Evolutionary conservation across 2,888 invertebrate genomes (phyloP).

Genomic region (Prenolepis imparis): DNA sequence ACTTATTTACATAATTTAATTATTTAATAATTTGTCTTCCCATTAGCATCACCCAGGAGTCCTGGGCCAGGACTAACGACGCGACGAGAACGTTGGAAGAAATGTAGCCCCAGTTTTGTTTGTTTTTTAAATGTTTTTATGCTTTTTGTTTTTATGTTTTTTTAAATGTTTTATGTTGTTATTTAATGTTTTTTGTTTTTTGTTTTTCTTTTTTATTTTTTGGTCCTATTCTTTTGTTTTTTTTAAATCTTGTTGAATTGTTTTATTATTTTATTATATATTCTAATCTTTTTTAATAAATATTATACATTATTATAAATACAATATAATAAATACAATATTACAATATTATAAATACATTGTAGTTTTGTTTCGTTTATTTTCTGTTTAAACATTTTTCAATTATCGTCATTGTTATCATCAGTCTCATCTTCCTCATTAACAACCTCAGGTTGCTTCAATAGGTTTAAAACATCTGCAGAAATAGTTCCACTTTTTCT

Average conservation of each 20-base stretch:
- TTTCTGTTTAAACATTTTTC: no score
- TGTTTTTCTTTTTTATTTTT: background rate
- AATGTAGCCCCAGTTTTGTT: background rate
- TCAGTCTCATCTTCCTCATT: slow-evolving; percentile 4
- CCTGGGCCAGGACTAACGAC: slow-evolving; percentile 2
- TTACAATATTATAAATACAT: no score
- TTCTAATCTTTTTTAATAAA: no score
- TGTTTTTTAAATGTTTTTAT: background rate
- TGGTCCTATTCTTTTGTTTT: no score
- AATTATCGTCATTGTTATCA: background rate
- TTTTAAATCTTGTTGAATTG: no score
- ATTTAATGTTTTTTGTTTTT: no score
- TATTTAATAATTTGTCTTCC: background rate
- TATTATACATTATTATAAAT: no score
- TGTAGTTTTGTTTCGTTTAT: background rate
- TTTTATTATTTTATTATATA: no score
- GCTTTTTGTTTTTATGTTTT: background rate
- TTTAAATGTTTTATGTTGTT: no score
- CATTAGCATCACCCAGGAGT: background rate
- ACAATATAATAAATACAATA: no score
- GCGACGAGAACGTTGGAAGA: slow-evolving; percentile 6
- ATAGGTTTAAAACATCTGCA: slow-evolving; percentile 3
- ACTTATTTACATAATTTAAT: background rate
- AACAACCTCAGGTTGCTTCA: background rate
- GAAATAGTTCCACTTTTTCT: background rate